Evolutionary conservation across 2,888 invertebrate species (phyloP).

Genomic region (Phymatocera aterrima): DNA sequence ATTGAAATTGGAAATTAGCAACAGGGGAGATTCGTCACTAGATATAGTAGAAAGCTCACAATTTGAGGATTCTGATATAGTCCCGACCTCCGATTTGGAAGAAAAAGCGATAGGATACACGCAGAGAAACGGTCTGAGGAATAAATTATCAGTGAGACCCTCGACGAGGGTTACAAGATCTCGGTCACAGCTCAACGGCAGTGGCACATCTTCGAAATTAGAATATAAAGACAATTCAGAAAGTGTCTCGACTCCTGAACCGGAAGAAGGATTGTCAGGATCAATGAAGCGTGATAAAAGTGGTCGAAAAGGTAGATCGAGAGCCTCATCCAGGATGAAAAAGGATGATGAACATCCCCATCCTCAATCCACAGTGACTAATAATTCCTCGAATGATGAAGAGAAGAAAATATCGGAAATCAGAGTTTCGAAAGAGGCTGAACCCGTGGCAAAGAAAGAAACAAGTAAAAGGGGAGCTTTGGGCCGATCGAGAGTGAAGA

Average conservation of each 20-base stretch:
- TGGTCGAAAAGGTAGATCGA: neutral
- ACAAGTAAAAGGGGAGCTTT: neutral
- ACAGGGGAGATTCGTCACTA: neutral
- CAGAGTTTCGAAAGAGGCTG: neutral
- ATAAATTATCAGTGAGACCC: neutral
- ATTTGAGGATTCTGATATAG: neutral
- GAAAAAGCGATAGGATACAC: neutral
- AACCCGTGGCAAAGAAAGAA: neutral
- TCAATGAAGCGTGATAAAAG: too few relatives aligned
- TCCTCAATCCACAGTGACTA: neutral
- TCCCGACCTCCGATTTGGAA: neutral
- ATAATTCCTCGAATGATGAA: neutral
- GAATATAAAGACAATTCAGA: neutral
- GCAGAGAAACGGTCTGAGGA: neutral
- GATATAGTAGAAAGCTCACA: neutral
- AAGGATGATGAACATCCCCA: neutral
- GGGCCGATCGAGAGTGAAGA: neutral
- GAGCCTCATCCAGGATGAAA: neutral
- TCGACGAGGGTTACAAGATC: constrained; percentile 3
- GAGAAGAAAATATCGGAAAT: neutral
- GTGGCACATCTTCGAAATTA: neutral
- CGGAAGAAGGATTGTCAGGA: neutral
- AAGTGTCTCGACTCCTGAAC: neutral
- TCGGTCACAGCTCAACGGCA: neutral
- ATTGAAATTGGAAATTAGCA: neutral